Conservation (phyloP, 2,797 vertebrate species). For the Crocidura indochinensis region DNA sequence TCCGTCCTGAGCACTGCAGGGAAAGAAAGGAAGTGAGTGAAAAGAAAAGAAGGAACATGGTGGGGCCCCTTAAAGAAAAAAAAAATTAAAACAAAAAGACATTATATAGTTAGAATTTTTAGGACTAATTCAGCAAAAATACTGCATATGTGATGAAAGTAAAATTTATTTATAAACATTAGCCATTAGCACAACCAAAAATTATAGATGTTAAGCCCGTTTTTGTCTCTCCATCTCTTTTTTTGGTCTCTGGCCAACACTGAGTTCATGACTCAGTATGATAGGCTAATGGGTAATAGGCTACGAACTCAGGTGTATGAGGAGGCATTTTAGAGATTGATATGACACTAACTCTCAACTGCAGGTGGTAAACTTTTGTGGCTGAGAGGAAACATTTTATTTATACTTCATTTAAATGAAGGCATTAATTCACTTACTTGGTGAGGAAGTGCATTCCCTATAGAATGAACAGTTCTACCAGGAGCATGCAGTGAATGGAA, state of each 20-base stretch:
- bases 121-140: not conserved
- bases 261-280: not conserved
- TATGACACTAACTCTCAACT: not conserved
- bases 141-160: not conserved
- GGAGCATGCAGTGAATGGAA: not conserved
- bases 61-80: no score
- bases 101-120: conserved; percentile 12
- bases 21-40: no score
- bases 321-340: not conserved
- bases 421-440: not conserved
- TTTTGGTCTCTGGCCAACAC: not conserved
- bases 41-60: no score
- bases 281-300: not conserved
- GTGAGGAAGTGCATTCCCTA: not conserved
- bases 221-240: not conserved
- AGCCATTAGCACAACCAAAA: not conserved
- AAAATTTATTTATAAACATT: not conserved
- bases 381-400: conserved; percentile 13
- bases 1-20: no score
- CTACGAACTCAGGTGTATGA: not conserved
- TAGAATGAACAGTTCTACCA: not conserved
- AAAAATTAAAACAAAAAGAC: no score
- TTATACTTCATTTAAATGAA: not conserved
- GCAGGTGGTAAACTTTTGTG: not conserved
- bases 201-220: not conserved